These are phyloP conservation scores for Branchinecta sandiegonensis DNA, from an alignment of 2,888 invertebrate genomes.

Conservation along the genomic window DNA sequence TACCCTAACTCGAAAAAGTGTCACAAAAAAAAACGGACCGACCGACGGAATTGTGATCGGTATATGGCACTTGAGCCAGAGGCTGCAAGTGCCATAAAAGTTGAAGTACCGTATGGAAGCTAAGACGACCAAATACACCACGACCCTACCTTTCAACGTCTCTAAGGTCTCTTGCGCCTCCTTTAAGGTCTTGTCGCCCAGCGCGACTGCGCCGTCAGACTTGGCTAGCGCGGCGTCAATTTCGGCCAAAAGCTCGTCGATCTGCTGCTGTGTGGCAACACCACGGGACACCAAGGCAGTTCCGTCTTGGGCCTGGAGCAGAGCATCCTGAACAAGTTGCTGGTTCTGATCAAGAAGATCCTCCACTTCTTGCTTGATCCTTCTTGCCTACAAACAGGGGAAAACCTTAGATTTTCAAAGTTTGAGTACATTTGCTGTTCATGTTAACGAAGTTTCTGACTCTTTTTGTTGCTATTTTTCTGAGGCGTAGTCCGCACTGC, in stretches of 20 bases:
- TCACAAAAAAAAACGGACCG: too few relatives aligned
- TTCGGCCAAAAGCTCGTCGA: constrained; percentile 62
- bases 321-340: constrained; percentile 38
- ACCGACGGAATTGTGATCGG: too few relatives aligned
- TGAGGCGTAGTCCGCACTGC: too few relatives aligned
- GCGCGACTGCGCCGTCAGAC: constrained; percentile 66
- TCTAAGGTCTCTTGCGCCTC: constrained; percentile 65
- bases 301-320: constrained; percentile 43
- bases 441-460: too few relatives aligned
- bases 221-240: constrained; percentile 57
- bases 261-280: constrained; percentile 53
- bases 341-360: constrained; percentile 48
- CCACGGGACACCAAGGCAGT: constrained; percentile 40
- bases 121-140: constrained; percentile 25
- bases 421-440: background rate
- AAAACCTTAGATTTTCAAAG: background rate
- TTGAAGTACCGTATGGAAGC: too few relatives aligned
- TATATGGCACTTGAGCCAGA: too few relatives aligned
- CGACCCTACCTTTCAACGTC: constrained; percentile 46
- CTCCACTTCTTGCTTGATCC: constrained; percentile 45
- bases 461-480: too few relatives aligned
- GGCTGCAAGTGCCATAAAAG: too few relatives aligned
- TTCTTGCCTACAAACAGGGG: constrained; percentile 32
- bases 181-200: constrained; percentile 63
- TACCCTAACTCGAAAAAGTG: too few relatives aligned